A percentile compares a stretch with the other conserved stretches of the same genome.
Evolutionary conservation across 53 echinoderm and acorn worm species (phyloP).

Genomic region (Holothuria leucospilota): DNA sequence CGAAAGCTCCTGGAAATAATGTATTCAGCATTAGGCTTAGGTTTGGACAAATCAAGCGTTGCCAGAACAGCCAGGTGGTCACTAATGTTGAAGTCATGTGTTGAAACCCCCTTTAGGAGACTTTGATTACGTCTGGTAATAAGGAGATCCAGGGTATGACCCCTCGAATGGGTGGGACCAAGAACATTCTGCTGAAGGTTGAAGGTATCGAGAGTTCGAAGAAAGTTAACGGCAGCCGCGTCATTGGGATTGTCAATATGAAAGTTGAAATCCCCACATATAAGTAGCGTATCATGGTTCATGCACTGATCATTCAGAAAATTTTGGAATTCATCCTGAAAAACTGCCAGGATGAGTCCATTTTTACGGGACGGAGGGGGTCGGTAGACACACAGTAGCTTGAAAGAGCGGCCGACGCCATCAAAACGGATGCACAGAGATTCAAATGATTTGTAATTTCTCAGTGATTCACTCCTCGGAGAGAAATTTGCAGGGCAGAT

Average conservation of each 20-base stretch:
- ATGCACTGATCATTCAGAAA: neutral
- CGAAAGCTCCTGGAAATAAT: constrained; percentile 17
- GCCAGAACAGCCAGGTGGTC: constrained; percentile 21
- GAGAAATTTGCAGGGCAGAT: neutral
- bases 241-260: constrained; percentile 14
- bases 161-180: constrained; percentile 24
- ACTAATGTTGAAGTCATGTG: constrained; percentile 15
- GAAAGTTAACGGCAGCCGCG: constrained; percentile 2
- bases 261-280: constrained; percentile 13
- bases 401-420: neutral
- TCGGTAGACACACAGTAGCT: neutral
- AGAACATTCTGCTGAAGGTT: constrained; percentile 28
- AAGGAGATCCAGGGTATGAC: constrained; percentile 19
- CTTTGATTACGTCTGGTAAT: constrained; percentile 36
- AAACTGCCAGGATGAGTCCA: neutral
- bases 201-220: constrained; percentile 12
- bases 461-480: neutral
- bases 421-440: neutral
- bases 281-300: too few relatives aligned
- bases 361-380: neutral
- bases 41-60: constrained; percentile 20
- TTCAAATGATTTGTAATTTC: neutral
- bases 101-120: constrained; percentile 7
- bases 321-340: neutral
- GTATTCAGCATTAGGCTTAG: constrained; percentile 18